A percentile compares a stretch with the other conserved stretches of the same genome.
phyloP scores from a whole-genome alignment of 2,113 vertebrate species.

The Scomber japonicus region DNA sequence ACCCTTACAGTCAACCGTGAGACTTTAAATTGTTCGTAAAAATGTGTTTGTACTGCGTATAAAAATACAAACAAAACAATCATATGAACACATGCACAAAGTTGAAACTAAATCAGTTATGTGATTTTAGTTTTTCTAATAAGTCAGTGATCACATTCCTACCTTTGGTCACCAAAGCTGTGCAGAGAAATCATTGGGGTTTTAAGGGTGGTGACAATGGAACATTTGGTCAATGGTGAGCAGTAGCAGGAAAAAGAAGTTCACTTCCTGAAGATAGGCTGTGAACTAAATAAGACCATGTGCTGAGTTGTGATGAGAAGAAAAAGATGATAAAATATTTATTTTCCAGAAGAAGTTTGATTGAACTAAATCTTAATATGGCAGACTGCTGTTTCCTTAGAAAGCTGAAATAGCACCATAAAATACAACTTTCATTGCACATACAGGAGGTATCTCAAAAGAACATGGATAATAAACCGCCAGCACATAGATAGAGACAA shows the following conservation, averaged over 20 bases:
- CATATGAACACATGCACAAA: too few relatives aligned
- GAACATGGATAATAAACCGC: neutral
- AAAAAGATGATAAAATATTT: neutral
- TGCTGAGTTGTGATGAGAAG: neutral
- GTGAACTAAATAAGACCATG: neutral
- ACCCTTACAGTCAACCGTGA: too few relatives aligned
- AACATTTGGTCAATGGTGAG: neutral
- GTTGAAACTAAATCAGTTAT: too few relatives aligned
- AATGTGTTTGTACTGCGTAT: too few relatives aligned
- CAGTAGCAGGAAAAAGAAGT: neutral
- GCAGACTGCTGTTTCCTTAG: neutral
- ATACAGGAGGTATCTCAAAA: neutral
- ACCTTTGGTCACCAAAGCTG: neutral
- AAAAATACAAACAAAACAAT: too few relatives aligned
- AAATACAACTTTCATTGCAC: neutral
- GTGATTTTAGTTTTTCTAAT: too few relatives aligned
- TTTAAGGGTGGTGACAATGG: neutral
- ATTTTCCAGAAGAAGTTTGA: neutral
- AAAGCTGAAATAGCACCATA: neutral
- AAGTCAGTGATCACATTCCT: too few relatives aligned
- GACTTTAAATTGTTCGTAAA: too few relatives aligned
- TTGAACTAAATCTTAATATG: neutral
- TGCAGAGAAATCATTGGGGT: neutral
- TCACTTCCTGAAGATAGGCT: slow-evolving; percentile 27
- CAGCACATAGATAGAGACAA: neutral